These are phyloP conservation scores for Strigamia maritima DNA, from an alignment of 2,888 invertebrate genomes.

Conservation along the genomic window DNA sequence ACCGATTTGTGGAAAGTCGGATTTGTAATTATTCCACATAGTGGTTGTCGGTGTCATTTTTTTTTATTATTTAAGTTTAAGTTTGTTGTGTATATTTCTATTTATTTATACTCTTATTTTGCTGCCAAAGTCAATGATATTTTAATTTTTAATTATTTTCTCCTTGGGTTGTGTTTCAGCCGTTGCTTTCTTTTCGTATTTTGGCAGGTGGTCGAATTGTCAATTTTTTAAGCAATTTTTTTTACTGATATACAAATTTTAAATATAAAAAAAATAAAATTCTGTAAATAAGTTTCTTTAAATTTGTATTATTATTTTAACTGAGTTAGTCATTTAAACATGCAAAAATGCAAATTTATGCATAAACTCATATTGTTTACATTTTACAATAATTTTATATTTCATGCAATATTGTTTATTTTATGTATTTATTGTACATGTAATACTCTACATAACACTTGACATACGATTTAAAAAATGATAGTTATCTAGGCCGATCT, in stretches of 20 bases:
- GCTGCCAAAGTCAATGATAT: background rate
- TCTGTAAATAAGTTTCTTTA: background rate
- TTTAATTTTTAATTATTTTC: background rate
- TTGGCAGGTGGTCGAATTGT: background rate
- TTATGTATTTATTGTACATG: no score
- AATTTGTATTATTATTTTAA: no score
- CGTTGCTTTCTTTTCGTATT: background rate
- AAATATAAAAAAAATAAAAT: background rate
- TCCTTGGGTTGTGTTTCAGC: constrained; percentile 1
- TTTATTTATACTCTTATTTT: constrained; percentile 2
- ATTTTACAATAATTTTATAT: no score
- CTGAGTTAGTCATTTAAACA: no score
- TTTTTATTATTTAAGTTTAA: background rate
- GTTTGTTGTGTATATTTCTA: constrained; percentile 19
- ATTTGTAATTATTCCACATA: constrained; percentile 21
- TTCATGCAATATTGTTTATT: no score
- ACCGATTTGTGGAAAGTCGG: constrained; percentile 15
- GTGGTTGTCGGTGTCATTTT: background rate
- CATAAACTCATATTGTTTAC: no score
- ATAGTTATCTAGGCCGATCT: no score
- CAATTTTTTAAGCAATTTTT: background rate
- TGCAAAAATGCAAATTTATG: no score
- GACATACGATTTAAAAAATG: no score
- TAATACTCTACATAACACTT: no score
- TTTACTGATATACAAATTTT: constrained; percentile 12